A percentile compares a stretch with the other conserved stretches of the same genome.
Conservation (phyloP, 2,113 vertebrate genomes). For the Xyliphius kryptos region DNA sequence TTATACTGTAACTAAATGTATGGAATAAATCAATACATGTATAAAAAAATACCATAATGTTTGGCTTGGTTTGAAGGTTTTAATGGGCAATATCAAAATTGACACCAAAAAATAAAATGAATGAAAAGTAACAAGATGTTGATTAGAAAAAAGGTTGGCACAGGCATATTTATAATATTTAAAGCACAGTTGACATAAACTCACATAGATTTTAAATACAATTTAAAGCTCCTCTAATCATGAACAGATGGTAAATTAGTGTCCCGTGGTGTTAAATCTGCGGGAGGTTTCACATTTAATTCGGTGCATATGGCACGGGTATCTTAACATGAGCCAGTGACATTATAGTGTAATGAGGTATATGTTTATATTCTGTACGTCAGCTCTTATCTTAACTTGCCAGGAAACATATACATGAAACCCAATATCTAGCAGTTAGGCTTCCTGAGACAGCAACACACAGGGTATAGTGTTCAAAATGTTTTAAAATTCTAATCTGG, state of each 20-base stretch:
- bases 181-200: slow-evolving; percentile 8
- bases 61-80: too few species aligned
- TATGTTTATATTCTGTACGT: slow-evolving; percentile 28
- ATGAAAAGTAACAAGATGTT: too few species aligned
- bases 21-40: too few species aligned
- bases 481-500: slow-evolving; percentile 5
- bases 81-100: too few species aligned
- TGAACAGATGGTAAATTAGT: slow-evolving; percentile 35
- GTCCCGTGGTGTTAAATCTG: slow-evolving; percentile 12
- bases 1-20: neutral
- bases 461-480: neutral
- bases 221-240: slow-evolving; percentile 28
- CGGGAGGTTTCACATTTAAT: slow-evolving; percentile 26
- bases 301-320: slow-evolving; percentile 21
- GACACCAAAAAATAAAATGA: too few species aligned
- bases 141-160: too few species aligned
- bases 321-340: neutral
- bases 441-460: neutral
- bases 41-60: too few species aligned
- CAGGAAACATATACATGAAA: slow-evolving; percentile 2
- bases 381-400: slow-evolving; percentile 13
- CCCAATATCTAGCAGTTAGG: slow-evolving; percentile 7
- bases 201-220: slow-evolving; percentile 21
- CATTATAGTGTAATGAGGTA: slow-evolving; percentile 17
- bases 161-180: too few species aligned